These are phyloP conservation scores for Piscicola geometra DNA, from an alignment of 2,888 invertebrate species.

Conservation along the genomic window DNA sequence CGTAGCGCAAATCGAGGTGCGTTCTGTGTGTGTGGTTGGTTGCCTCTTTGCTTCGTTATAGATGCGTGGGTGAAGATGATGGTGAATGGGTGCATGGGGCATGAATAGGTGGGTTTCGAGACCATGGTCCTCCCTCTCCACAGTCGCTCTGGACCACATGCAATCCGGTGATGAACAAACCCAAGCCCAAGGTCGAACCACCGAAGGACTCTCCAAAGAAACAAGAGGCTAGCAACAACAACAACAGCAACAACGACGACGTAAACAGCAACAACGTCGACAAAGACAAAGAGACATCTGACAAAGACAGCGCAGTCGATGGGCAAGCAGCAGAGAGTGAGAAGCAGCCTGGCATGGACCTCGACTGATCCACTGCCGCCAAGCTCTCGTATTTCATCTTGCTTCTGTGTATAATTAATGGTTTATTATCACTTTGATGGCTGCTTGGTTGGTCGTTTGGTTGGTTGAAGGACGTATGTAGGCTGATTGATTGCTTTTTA, in stretches of 20 bases:
- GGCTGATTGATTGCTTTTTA: too few relatives aligned
- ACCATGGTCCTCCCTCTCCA: neutral
- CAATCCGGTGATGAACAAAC: conserved; percentile 77
- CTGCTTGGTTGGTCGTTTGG: too few relatives aligned
- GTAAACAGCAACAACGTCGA: neutral
- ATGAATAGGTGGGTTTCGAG: too few relatives aligned
- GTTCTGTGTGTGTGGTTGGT: conserved; percentile 45
- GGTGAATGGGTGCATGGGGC: too few relatives aligned
- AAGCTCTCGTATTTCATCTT: neutral
- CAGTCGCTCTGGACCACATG: conserved; percentile 59
- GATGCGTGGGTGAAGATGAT: too few relatives aligned
- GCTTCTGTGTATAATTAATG: neutral
- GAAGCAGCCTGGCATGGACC: conserved; percentile 1
- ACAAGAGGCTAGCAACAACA: conserved; percentile 41
- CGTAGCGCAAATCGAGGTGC: conserved; percentile 71
- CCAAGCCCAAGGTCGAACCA: conserved; percentile 83
- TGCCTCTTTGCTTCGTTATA: neutral
- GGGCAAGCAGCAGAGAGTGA: neutral
- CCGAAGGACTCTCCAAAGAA: conserved; percentile 53
- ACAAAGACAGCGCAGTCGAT: neutral
- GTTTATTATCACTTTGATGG: too few relatives aligned
- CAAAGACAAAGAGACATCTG: too few relatives aligned
- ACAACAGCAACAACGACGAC: neutral
- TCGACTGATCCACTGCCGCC: neutral
- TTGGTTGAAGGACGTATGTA: too few relatives aligned